Conservation (phyloP, 2,797 vertebrate species). For the Enoplosus armatus region DNA sequence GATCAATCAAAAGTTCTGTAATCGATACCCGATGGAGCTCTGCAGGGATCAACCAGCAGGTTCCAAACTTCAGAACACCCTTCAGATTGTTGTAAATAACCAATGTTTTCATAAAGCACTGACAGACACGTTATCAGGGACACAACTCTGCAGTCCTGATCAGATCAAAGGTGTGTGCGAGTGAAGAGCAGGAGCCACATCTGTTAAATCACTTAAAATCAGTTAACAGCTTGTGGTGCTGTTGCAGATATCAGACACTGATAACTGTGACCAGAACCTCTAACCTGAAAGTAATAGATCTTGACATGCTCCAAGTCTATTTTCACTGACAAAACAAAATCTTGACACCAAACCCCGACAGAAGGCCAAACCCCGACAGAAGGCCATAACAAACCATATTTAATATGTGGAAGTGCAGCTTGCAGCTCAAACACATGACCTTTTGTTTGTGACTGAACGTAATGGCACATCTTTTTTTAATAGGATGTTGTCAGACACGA, state of each 20-base stretch:
- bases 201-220: slow-evolving; percentile 82
- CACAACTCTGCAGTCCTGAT: background rate
- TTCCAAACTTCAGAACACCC: background rate
- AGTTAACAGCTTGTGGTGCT: slow-evolving; percentile 76
- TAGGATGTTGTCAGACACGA: slow-evolving; percentile 15
- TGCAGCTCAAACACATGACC: background rate
- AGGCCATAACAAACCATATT: background rate
- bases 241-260: slow-evolving; percentile 67
- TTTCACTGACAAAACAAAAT: slow-evolving; percentile 55
- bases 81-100: background rate
- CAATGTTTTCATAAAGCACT: background rate
- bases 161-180: slow-evolving; percentile 23
- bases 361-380: background rate
- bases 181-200: slow-evolving; percentile 60
- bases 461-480: slow-evolving; percentile 16
- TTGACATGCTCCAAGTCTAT: slow-evolving; percentile 64
- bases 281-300: slow-evolving; percentile 72
- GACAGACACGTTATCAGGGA: background rate
- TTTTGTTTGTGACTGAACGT: slow-evolving; percentile 34
- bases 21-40: slow-evolving; percentile 19
- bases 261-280: slow-evolving; percentile 73
- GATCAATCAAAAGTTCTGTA: slow-evolving; percentile 43
- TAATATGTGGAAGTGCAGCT: slow-evolving; percentile 4
- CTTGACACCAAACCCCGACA: background rate
- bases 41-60: slow-evolving; percentile 14